phyloP scores from a whole-genome alignment of 1,140 invertebrate species.

The Nautilus pompilius region DNA sequence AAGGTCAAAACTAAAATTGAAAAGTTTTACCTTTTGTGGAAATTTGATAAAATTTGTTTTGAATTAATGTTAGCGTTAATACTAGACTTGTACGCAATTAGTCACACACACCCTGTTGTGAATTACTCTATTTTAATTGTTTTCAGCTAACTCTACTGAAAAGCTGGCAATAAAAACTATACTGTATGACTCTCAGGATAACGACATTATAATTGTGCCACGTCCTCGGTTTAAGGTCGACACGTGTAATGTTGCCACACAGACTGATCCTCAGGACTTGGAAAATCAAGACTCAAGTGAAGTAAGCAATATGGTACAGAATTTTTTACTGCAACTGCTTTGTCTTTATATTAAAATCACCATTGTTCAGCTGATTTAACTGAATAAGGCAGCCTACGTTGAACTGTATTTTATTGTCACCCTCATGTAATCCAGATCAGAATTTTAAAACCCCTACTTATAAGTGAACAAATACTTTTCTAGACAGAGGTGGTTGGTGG shows the following conservation, averaged over 20 bases:
- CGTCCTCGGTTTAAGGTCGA: background rate
- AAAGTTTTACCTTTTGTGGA: background rate
- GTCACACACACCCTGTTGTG: background rate
- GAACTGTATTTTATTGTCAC: no score
- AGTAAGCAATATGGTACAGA: no score
- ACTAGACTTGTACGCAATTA: background rate
- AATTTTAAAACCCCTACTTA: no score
- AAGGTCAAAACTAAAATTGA: background rate
- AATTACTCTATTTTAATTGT: background rate
- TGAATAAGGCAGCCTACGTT: no score
- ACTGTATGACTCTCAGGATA: slow-evolving; percentile 12
- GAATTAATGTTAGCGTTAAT: background rate
- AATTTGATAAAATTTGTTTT: background rate
- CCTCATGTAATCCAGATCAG: no score
- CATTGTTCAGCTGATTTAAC: no score
- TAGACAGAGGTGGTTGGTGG: no score
- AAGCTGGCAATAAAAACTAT: slow-evolving; percentile 11
- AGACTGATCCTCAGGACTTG: slow-evolving; percentile 13
- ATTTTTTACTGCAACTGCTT: no score
- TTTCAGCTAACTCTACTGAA: slow-evolving; percentile 15
- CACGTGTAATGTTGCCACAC: slow-evolving; percentile 16
- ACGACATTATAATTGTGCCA: slow-evolving; percentile 14
- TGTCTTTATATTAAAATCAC: no score
- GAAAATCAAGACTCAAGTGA: slow-evolving; percentile 9
- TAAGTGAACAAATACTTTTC: no score